Percentiles rank a stretch among this genome's conserved stretches.
phyloP scores from a whole-genome alignment of 2,797 vertebrate species.

The Xerus rutilus region DNA sequence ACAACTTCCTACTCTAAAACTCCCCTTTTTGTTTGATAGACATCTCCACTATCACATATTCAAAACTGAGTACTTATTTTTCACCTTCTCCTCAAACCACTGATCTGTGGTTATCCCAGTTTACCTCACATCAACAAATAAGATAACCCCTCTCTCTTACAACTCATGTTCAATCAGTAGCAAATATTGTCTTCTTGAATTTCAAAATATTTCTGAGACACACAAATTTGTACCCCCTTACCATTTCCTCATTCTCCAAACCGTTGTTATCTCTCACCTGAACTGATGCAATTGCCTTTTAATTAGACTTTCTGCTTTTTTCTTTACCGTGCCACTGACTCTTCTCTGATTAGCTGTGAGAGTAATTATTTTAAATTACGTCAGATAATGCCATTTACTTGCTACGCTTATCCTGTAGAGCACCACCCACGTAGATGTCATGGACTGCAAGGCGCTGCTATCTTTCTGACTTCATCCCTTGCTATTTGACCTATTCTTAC shows the following conservation, averaged over 20 bases:
- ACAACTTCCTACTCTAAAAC: neutral
- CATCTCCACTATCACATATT: neutral
- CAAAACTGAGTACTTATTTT: neutral
- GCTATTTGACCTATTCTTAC: neutral
- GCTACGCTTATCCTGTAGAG: neutral
- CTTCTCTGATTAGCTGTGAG: neutral
- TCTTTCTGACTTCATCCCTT: neutral
- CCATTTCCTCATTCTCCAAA: neutral
- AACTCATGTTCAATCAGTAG: neutral
- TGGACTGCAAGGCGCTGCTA: fast-evolving
- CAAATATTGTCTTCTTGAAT: neutral
- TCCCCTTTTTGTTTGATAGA: neutral
- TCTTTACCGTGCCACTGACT: neutral
- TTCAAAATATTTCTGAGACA: neutral
- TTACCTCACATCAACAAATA: neutral
- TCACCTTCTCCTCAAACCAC: neutral
- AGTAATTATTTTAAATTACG: neutral
- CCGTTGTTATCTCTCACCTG: neutral
- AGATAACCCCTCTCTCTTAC: neutral
- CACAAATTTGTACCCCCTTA: neutral
- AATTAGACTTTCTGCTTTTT: neutral
- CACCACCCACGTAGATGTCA: fast-evolving
- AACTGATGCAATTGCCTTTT: neutral
- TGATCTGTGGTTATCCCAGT: neutral
- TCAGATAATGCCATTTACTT: neutral